A percentile compares a stretch with the other conserved stretches of the same genome.
phyloP scores from a whole-genome alignment of 2,888 invertebrate genomes.

The Nebria salina region DNA sequence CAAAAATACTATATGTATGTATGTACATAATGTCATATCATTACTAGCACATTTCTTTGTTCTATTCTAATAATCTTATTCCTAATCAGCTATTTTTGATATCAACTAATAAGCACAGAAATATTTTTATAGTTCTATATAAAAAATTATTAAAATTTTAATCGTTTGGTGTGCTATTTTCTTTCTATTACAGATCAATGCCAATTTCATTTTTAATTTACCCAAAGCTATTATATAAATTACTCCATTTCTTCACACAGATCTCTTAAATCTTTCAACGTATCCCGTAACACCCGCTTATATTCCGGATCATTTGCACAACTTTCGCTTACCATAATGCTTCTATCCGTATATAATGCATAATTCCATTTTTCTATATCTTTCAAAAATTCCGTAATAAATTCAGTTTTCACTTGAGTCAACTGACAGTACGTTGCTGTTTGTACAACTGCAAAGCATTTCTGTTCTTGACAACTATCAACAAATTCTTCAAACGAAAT shows the following conservation, averaged over 20 bases:
- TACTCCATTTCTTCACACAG: constrained; percentile 22
- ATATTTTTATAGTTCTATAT: no score
- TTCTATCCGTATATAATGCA: constrained; percentile 27
- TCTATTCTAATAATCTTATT: no score
- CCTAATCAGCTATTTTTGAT: no score
- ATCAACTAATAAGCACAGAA: no score
- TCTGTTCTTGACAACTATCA: constrained; percentile 32
- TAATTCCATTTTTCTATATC: constrained; percentile 31
- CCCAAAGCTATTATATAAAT: neutral
- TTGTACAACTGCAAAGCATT: constrained; percentile 26
- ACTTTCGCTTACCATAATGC: constrained; percentile 16
- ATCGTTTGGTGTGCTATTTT: no score
- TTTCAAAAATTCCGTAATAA: constrained; percentile 27
- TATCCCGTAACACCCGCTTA: constrained; percentile 14
- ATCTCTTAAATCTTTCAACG: constrained; percentile 23
- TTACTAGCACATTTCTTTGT: no score
- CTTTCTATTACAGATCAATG: no score
- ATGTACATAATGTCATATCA: no score
- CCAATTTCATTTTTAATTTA: no score
- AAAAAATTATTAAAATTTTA: no score
- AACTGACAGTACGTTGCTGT: constrained; percentile 29
- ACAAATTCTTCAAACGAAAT: constrained; percentile 32
- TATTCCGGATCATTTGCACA: constrained; percentile 29
- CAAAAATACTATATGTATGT: no score
- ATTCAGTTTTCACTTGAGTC: constrained; percentile 36